Evolutionary conservation across 2,797 vertebrate species (phyloP).

Genomic region (Mus minutoides): DNA sequence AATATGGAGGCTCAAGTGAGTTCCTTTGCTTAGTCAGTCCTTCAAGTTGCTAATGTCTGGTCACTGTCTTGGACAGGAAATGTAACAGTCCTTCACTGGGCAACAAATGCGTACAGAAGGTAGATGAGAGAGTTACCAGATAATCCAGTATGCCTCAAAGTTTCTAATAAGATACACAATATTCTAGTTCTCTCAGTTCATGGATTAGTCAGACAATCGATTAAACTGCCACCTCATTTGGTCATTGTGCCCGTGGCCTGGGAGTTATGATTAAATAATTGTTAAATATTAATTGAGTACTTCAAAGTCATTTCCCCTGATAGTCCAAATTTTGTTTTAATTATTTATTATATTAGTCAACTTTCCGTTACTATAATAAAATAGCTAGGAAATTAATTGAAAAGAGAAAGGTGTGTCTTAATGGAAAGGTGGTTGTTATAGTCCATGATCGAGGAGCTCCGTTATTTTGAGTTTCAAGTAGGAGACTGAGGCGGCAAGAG

Average conservation of each 20-base stretch:
- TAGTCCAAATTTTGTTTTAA: slow-evolving; percentile 28
- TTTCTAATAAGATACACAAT: not conserved
- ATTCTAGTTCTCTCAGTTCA: not conserved
- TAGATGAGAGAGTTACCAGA: not conserved
- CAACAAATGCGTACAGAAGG: not conserved
- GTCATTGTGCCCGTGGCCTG: not conserved
- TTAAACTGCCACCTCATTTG: not conserved
- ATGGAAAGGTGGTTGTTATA: not conserved
- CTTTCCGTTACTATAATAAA: not conserved
- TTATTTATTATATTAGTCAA: not conserved
- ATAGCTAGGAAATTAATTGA: not conserved
- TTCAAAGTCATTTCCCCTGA: not conserved
- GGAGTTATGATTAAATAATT: not conserved
- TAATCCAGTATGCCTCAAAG: not conserved
- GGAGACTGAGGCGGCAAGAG: not conserved
- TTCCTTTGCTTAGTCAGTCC: not conserved
- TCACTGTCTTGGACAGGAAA: not conserved
- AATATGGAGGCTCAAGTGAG: not conserved
- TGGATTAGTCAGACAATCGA: not conserved
- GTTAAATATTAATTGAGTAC: slow-evolving; percentile 7
- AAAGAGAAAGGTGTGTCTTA: not conserved
- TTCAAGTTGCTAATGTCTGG: not conserved
- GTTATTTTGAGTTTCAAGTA: not conserved
- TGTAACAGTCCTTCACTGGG: not conserved
- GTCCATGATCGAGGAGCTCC: not conserved